Conservation (phyloP, 1,140 invertebrate genomes). For the Anthonomus grandis region DNA sequence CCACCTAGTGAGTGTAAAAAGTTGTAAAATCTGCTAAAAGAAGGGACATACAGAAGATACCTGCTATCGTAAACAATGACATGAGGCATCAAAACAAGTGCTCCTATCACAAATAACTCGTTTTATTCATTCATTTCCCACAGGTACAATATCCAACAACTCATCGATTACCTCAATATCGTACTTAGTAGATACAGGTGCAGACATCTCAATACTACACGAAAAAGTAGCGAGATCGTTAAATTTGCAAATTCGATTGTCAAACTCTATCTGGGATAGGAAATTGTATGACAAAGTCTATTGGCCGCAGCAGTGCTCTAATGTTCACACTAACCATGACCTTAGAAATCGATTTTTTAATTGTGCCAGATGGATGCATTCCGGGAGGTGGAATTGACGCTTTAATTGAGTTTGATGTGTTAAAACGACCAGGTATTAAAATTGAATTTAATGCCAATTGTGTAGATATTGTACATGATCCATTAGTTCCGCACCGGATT, state of each 20-base stretch:
- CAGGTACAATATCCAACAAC: neutral
- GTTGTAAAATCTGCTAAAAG: too few relatives aligned
- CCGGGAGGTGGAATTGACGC: too few relatives aligned
- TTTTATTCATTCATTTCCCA: conserved; percentile 1
- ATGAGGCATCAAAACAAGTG: conserved; percentile 6
- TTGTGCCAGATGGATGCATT: neutral
- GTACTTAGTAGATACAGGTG: conserved; percentile 1
- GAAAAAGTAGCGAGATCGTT: conserved; percentile 2
- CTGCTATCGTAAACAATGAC: conserved; percentile 3
- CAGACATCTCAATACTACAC: neutral
- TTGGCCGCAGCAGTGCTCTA: neutral
- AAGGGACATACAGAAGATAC: too few relatives aligned
- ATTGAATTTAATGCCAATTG: neutral
- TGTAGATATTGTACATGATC: neutral
- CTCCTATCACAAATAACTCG: neutral
- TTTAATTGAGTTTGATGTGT: neutral
- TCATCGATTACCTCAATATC: neutral
- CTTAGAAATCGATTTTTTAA: neutral
- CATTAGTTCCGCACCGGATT: neutral
- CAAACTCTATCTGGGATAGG: neutral
- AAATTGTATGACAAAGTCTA: neutral
- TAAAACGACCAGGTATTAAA: neutral
- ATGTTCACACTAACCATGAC: neutral
- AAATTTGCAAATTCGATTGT: neutral
- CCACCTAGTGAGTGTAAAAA: neutral